phyloP scores from a whole-genome alignment of 2,888 invertebrate species.

The Acrobasis consociella region DNA sequence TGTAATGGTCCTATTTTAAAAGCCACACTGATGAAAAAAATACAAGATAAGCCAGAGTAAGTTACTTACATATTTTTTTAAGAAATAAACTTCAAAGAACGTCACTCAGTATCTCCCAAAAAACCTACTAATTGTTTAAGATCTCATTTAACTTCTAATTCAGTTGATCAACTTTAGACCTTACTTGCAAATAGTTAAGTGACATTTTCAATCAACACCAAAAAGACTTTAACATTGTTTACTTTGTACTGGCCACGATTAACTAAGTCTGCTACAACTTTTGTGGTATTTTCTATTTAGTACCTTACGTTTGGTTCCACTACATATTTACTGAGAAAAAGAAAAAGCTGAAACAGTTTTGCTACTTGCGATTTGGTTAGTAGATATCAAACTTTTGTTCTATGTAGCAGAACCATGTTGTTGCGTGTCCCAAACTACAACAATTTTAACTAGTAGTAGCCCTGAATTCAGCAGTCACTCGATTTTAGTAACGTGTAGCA shows the following conservation, averaged over 20 bases:
- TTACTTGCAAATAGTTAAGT: conserved; percentile 3
- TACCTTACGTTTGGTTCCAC: background rate
- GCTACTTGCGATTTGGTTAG: too few species aligned
- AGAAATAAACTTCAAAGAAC: conserved; percentile 1
- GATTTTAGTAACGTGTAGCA: too few species aligned
- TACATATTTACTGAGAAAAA: background rate
- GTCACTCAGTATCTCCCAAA: background rate
- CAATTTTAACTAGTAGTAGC: too few species aligned
- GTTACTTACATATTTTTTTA: too few species aligned
- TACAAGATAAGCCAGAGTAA: too few species aligned
- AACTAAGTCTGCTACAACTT: conserved; percentile 12
- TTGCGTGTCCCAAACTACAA: too few species aligned
- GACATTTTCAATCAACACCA: conserved; percentile 6
- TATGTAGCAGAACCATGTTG: too few species aligned
- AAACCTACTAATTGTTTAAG: conserved; percentile 12
- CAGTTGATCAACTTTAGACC: background rate
- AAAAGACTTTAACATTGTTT: conserved; percentile 12
- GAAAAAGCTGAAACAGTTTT: too few species aligned
- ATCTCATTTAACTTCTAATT: background rate
- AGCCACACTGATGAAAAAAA: too few species aligned
- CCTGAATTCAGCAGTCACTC: too few species aligned
- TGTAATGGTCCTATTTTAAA: too few species aligned
- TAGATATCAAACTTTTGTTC: too few species aligned
- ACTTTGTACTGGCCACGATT: conserved; percentile 18
- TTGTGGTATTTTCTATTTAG: background rate